Evolutionary conservation across 2,113 vertebrate genomes (phyloP), one percentile per base, ranked within the genome.

Genomic region (Cyanoramphus novaezelandiae): DNA sequence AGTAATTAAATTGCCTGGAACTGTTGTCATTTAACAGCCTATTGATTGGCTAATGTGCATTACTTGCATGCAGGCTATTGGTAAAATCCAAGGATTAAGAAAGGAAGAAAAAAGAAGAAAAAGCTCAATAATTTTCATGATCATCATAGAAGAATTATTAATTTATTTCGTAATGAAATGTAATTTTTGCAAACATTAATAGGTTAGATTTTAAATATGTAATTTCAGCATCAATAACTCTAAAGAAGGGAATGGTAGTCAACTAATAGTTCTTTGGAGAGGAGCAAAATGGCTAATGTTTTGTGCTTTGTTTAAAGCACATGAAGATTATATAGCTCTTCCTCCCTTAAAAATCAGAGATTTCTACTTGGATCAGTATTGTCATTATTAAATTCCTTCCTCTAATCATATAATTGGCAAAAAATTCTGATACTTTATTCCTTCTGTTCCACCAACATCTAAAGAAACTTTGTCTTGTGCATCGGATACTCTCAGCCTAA

Each of bases 31-130:
- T 99, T 99, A 99, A 99, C 99, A 99, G 98, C 91, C 98, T 99
- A 99, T 99, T 99, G 99, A 99, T 99, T 99, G 98, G 99, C 98
- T 99, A 99, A 99, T 99, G 99, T 98, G 98, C 99, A 97, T 99
- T 97, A 97, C 98, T 97, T 98, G 86, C 91, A 97, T 43, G 41
- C 93, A 96, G 97, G 96, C 98, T 97, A 98, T 98, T 99, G 98
- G 99, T 98, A 98, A 98, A 98, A 98, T 98, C 98, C 97, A 92
- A 96, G 98, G 98, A 98, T 98, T 98, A 99, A 97, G 97, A 95
- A 89, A 94, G 69, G 82, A 96, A 91, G 87, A 91, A 89, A 92
- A 57, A 55, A 95, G 64, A 91, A 88, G 84, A 91, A 93, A 87
- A 97, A 86, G 21, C 64, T 95, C 95, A 37, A 57, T 86, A 85